These are phyloP conservation scores for Gymnocephalus cernua DNA, from an alignment of 2,113 vertebrate genomes.

Conservation along the genomic window DNA sequence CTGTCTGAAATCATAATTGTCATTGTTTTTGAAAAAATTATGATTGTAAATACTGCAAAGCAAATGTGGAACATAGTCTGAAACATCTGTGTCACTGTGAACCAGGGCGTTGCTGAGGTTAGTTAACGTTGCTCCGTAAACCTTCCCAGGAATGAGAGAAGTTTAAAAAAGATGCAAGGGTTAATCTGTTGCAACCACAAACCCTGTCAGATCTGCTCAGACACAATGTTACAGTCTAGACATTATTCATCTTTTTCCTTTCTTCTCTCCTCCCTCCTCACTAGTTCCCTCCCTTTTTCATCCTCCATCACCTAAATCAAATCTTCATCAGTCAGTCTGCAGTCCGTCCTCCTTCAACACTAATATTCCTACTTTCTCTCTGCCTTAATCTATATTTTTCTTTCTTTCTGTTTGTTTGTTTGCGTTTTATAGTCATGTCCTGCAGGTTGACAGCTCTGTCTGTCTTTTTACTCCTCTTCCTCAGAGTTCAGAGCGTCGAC, in stretches of 20 bases:
- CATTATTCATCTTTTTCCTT: neutral
- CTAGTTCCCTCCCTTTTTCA: conserved; percentile 18
- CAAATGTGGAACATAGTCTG: neutral
- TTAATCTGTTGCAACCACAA: conserved; percentile 65
- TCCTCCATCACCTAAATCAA: neutral
- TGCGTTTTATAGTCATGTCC: conserved; percentile 27
- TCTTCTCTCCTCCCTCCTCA: conserved; percentile 14
- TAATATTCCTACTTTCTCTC: neutral
- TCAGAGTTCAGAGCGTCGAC: conserved; percentile 14
- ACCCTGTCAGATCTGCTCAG: conserved; percentile 17
- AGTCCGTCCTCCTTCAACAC: neutral
- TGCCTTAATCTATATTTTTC: neutral
- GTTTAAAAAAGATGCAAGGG: too few species aligned
- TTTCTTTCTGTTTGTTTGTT: too few species aligned
- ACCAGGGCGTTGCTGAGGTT: neutral
- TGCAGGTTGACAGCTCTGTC: neutral
- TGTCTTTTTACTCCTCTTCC: conserved; percentile 16
- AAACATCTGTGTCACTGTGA: neutral
- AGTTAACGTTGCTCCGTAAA: neutral
- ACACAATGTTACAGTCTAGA: conserved; percentile 64
- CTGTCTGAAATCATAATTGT: too few species aligned
- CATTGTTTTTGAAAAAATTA: too few species aligned
- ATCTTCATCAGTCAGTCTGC: neutral
- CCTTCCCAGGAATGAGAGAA: neutral
- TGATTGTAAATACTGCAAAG: neutral